A percentile compares a stretch with the other conserved stretches of the same genome.
Conservation (phyloP, 2,113 vertebrate genomes). For the Oryzias javanicus region DNA sequence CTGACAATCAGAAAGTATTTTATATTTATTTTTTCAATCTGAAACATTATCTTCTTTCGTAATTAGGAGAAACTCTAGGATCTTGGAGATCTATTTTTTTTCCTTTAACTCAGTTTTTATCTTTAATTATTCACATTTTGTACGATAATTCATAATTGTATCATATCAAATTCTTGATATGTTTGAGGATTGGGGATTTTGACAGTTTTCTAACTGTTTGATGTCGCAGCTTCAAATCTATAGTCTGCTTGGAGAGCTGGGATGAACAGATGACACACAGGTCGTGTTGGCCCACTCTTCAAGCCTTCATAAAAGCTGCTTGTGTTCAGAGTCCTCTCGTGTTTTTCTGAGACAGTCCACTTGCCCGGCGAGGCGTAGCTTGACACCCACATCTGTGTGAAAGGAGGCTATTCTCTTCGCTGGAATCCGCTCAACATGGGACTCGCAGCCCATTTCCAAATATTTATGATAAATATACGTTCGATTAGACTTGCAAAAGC, state of each 20-base stretch:
- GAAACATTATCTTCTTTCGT: too few species aligned
- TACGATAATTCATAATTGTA: too few species aligned
- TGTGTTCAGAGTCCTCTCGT: slow-evolving; percentile 78
- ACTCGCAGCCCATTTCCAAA: slow-evolving; percentile 57
- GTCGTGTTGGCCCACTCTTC: slow-evolving; percentile 73
- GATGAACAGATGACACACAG: slow-evolving; percentile 58
- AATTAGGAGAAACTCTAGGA: background rate
- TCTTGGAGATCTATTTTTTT: too few species aligned
- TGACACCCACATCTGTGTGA: slow-evolving; percentile 76
- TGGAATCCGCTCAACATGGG: slow-evolving; percentile 67
- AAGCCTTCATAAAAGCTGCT: slow-evolving; percentile 76
- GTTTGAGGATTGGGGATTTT: too few species aligned
- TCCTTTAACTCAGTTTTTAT: background rate
- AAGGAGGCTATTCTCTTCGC: slow-evolving; percentile 77
- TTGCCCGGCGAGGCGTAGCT: slow-evolving; percentile 75
- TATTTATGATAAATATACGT: slow-evolving; percentile 68
- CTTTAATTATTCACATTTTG: too few species aligned
- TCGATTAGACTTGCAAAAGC: slow-evolving; percentile 26
- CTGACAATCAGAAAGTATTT: background rate
- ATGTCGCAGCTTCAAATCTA: too few species aligned
- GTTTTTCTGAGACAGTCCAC: slow-evolving; percentile 81
- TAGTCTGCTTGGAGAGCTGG: slow-evolving; percentile 33
- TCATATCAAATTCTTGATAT: too few species aligned
- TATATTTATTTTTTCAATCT: too few species aligned
- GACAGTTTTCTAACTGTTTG: too few species aligned